A percentile compares a stretch with the other conserved stretches of the same genome.
These are phyloP conservation scores for Cephalopholis sonnerati DNA, from an alignment of 2,113 vertebrate genomes.

Conservation along the genomic window DNA sequence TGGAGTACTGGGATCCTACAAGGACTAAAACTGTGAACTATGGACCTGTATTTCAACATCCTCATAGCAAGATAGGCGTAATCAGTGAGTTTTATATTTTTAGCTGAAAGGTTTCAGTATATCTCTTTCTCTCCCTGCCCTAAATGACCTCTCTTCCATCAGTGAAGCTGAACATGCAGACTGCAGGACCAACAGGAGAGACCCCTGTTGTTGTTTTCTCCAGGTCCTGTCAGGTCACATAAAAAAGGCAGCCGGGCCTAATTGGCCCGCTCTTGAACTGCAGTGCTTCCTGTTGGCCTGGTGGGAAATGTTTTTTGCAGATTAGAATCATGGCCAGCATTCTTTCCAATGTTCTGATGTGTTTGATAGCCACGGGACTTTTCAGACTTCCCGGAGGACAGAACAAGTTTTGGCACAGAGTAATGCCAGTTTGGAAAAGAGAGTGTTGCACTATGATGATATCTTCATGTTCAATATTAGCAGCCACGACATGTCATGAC, in stretches of 20 bases:
- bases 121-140: background rate
- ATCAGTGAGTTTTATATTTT: background rate
- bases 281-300: constrained; percentile 6
- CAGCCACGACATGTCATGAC: no score
- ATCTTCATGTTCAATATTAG: background rate
- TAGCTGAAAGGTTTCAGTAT: background rate
- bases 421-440: background rate
- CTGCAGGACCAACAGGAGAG: background rate
- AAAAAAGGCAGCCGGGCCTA: background rate
- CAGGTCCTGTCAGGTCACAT: constrained; percentile 3
- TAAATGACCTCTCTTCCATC: background rate
- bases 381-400: background rate
- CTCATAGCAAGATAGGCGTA: background rate
- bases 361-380: background rate
- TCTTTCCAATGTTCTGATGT: background rate
- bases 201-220: constrained; percentile 13
- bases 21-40: background rate
- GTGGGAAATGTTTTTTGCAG: constrained; percentile 32
- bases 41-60: background rate
- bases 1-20: background rate
- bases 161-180: background rate
- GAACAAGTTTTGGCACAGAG: background rate
- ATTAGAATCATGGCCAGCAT: constrained; percentile 1
- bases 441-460: background rate
- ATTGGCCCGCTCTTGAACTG: background rate